phyloP scores from a whole-genome alignment of 2,888 invertebrate species.

The Sisyra nigra region DNA sequence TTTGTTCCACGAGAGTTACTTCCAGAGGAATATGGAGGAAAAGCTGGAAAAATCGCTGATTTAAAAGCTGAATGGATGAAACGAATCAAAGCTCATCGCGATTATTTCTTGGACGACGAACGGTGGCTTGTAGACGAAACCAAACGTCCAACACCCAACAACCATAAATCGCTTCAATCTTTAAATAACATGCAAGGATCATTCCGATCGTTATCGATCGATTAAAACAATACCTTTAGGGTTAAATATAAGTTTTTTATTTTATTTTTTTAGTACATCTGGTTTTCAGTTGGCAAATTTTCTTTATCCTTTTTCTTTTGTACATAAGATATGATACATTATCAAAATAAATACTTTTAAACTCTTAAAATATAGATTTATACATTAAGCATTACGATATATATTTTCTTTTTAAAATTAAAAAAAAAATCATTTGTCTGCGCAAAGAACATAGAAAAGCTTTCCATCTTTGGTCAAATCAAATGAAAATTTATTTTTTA shows the following conservation, averaged over 20 bases:
- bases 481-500: too few relatives aligned
- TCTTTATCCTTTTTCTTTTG: too few relatives aligned
- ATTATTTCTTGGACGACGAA: constrained; percentile 29
- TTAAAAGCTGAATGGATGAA: constrained; percentile 45
- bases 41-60: constrained; percentile 38
- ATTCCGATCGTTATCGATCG: constrained; percentile 38
- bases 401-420: too few relatives aligned
- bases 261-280: neutral
- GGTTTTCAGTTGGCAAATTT: too few relatives aligned
- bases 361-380: too few relatives aligned
- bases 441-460: too few relatives aligned
- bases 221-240: constrained; percentile 26
- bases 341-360: too few relatives aligned
- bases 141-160: constrained; percentile 24
- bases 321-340: too few relatives aligned
- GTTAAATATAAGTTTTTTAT: neutral
- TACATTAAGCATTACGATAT: too few relatives aligned
- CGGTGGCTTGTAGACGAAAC: constrained; percentile 44
- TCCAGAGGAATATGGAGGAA: constrained; percentile 53
- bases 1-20: constrained; percentile 45
- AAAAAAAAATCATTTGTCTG: too few relatives aligned
- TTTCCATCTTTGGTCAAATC: too few relatives aligned
- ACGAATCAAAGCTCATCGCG: constrained; percentile 41
- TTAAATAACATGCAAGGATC: constrained; percentile 33
- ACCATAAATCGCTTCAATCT: constrained; percentile 22